Conservation (phyloP, 2,797 vertebrate species). For the Avahi laniger region DNA sequence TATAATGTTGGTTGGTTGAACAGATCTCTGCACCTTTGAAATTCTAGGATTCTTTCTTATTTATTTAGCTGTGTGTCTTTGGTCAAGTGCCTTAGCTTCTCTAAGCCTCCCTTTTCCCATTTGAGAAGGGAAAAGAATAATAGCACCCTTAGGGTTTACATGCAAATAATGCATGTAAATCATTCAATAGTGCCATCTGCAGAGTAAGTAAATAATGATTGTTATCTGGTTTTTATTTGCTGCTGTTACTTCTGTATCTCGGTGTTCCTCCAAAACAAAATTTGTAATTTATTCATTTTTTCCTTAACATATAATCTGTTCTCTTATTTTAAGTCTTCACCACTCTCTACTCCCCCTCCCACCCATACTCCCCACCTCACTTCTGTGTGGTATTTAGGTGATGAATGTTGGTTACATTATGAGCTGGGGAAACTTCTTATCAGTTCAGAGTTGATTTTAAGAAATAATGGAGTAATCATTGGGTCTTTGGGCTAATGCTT, state of each 20-base stretch:
- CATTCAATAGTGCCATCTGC: neutral
- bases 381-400: neutral
- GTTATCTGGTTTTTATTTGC: constrained; percentile 20
- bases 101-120: neutral
- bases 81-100: constrained; percentile 23
- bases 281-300: constrained; percentile 34
- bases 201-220: neutral
- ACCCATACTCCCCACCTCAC: neutral
- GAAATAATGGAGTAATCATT: constrained; percentile 15
- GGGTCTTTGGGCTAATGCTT: constrained; percentile 29
- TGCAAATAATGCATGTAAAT: neutral
- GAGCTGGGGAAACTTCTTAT: constrained; percentile 26
- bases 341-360: neutral
- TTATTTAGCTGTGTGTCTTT: neutral
- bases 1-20: constrained; percentile 8
- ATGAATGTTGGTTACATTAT: constrained; percentile 10
- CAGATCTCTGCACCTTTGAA: constrained; percentile 1
- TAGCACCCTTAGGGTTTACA: neutral
- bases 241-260: neutral
- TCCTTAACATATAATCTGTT: neutral
- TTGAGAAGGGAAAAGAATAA: neutral
- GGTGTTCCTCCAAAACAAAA: constrained; percentile 50
- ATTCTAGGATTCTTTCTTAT: constrained; percentile 3
- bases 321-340: constrained; percentile 5
- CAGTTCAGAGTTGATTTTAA: constrained; percentile 26